Evolutionary conservation across 2,888 invertebrate species (phyloP).

Genomic region (Phalangium opilio): DNA sequence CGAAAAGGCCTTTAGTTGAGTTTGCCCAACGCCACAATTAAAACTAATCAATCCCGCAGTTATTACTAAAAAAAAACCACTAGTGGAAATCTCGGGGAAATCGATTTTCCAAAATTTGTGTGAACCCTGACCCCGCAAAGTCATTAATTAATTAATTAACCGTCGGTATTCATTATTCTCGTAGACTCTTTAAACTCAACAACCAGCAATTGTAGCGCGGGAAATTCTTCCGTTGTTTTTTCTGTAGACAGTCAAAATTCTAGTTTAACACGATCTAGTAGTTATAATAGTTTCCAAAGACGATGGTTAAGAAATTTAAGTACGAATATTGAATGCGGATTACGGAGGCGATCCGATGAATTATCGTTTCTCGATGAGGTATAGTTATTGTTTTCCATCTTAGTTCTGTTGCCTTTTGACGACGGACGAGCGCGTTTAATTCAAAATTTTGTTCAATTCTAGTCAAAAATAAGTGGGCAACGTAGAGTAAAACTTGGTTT

Average conservation of each 20-base stretch:
- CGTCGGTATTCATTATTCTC: not conserved
- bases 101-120: no score
- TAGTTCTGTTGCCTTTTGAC: not conserved
- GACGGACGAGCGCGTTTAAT: not conserved
- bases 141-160: no score
- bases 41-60: no score
- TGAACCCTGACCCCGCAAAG: no score
- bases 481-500: constrained; percentile 45
- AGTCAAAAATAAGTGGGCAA: constrained; percentile 13
- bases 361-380: constrained; percentile 11
- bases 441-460: no score
- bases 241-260: constrained; percentile 26
- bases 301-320: constrained; percentile 40
- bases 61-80: no score
- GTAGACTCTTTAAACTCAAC: constrained; percentile 15
- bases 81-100: no score
- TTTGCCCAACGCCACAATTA: no score
- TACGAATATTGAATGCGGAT: constrained; percentile 38
- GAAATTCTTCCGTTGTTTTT: constrained; percentile 22
- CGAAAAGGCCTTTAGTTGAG: no score
- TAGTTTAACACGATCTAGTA: constrained; percentile 29
- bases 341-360: constrained; percentile 17
- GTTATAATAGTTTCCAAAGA: constrained; percentile 41
- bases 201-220: constrained; percentile 24
- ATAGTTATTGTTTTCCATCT: not conserved